Base-by-base conservation (phyloP, 2,113 vertebrate species). In the Hippocampus mohnikei region DNA sequence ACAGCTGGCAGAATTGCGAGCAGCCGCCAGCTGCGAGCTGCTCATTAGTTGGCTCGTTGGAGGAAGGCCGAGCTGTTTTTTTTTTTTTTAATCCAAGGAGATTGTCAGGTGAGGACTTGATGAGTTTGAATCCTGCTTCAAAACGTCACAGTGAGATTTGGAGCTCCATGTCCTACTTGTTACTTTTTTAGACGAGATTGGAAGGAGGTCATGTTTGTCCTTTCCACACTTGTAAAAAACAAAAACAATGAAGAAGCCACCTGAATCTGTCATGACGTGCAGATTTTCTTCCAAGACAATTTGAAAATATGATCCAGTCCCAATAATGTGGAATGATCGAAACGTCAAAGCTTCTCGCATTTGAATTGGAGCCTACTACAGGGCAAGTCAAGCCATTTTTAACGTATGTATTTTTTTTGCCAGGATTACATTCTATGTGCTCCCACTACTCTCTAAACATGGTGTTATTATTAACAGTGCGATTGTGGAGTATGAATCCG, bases 1-100 rank as follows among this genome's bases (percentile, higher is more conserved):
- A 74, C 44, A 59, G 72, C 79, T 84, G 60, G 77, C 59, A 53
- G 56, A 68, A 67, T 10, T 13, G 46, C 61, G 74, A 81, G 66
- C 23, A 3, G 33, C 33, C 50, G 33, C 29, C 63, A 53, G 61
- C 27, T n/a, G 58, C 23, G 8, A 69, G 72, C 58, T 66, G 40
- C 70, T 40, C 69, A 78, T 74, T 73, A 52, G 56, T 58, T 74
- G 53, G 4, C 62, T 70, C 44, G 6, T 29, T 29, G n/a, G 11
- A n/a, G 12, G 61, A 20, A 55, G 33, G 59, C 20, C 16, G 16
- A 61, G 29, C 59, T 61, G 8, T 29, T 37, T 61, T 61, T 40
- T 61, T 5, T 5, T 37, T 40, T 61, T 6, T 6, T 37, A 37
- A 20, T 29, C 13, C 56, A 16, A 59, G 27, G 56, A 29, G 56